Conservation (phyloP, 2,888 invertebrate genomes). For the Alitta virens region DNA sequence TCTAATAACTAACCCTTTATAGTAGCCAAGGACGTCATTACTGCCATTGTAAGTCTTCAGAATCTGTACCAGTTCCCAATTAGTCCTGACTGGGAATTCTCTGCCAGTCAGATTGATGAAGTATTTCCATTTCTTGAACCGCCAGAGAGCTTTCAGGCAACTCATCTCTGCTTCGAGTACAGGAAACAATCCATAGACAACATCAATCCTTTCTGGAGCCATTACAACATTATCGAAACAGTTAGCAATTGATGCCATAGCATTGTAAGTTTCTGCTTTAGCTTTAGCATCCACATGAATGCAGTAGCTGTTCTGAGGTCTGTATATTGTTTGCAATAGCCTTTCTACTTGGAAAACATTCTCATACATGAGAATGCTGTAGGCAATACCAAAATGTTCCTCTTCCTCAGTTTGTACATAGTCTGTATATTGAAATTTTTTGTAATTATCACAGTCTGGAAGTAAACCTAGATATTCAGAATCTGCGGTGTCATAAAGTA, state of each 20-base stretch:
- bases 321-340: slow-evolving; percentile 39
- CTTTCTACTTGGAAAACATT: slow-evolving; percentile 34
- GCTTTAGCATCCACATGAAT: slow-evolving; percentile 40
- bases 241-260: slow-evolving; percentile 25
- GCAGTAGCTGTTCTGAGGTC: slow-evolving; percentile 46
- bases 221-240: slow-evolving; percentile 42
- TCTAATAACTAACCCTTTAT: background rate
- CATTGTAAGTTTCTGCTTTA: slow-evolving; percentile 16
- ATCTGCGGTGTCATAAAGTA: background rate
- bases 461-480: background rate
- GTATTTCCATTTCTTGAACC: slow-evolving; percentile 26
- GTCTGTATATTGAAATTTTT: background rate
- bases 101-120: slow-evolving; percentile 30
- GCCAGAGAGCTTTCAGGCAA: slow-evolving; percentile 36
- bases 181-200: slow-evolving; percentile 36
- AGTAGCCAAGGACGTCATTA: slow-evolving; percentile 17
- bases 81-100: slow-evolving; percentile 31
- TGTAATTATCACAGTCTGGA: background rate
- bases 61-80: slow-evolving; percentile 28
- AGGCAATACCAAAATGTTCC: slow-evolving; percentile 37
- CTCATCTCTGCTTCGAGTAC: slow-evolving; percentile 38
- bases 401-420: slow-evolving; percentile 21
- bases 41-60: slow-evolving; percentile 24
- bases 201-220: slow-evolving; percentile 25
- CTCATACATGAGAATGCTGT: slow-evolving; percentile 35